These are phyloP conservation scores for Drosophila orena DNA, from an alignment of 1,140 invertebrate species.

Conservation along the genomic window DNA sequence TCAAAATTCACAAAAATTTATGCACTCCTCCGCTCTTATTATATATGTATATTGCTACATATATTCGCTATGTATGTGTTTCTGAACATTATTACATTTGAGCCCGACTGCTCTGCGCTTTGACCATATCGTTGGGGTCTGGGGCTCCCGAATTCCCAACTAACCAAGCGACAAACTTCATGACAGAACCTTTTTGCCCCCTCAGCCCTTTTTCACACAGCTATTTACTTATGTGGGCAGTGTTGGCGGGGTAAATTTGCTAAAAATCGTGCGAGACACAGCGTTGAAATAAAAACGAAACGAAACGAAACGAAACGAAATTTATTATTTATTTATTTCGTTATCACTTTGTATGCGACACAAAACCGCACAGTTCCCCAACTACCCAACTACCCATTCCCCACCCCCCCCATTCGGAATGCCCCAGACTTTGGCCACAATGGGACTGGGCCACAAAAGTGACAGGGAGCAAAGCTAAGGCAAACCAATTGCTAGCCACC, in stretches of 20 bases:
- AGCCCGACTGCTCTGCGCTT: slow-evolving; percentile 21
- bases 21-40: slow-evolving; percentile 39
- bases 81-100: slow-evolving; percentile 63
- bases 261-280: slow-evolving; percentile 61
- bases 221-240: slow-evolving; percentile 67
- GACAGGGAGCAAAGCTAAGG: slow-evolving; percentile 36
- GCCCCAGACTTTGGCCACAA: slow-evolving; percentile 60
- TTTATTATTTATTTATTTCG: slow-evolving; percentile 82
- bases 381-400: too few species aligned
- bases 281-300: slow-evolving; percentile 68
- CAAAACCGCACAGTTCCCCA: slow-evolving; percentile 34
- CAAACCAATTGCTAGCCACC: slow-evolving; percentile 50
- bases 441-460: slow-evolving; percentile 58
- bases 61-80: slow-evolving; percentile 12
- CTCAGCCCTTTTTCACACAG: slow-evolving; percentile 13
- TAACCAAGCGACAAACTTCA: slow-evolving; percentile 71
- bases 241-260: slow-evolving; percentile 54
- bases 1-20: slow-evolving; percentile 53
- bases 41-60: slow-evolving; percentile 4
- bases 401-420: neutral
- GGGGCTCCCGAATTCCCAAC: slow-evolving; percentile 20
- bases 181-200: slow-evolving; percentile 53
- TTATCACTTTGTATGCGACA: slow-evolving; percentile 80
- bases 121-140: slow-evolving; percentile 17
- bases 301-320: slow-evolving; percentile 43